phyloP scores from a whole-genome alignment of 2,888 invertebrate species.

The Epirrhoe tristata region DNA sequence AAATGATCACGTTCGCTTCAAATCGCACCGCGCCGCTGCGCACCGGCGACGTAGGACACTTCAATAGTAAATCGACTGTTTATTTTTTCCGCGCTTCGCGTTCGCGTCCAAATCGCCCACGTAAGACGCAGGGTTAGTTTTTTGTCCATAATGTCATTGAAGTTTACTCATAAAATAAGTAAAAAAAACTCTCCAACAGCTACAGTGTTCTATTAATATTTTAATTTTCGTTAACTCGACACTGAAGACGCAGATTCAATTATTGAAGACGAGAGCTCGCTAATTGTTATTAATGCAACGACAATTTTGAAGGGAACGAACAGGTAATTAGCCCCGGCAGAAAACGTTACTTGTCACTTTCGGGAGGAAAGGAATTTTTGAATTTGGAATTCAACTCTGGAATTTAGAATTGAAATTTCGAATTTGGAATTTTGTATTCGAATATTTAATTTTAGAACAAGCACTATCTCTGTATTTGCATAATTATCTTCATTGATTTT shows the following conservation, averaged over 20 bases:
- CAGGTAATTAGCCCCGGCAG: slow-evolving; percentile 38
- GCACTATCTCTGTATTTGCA: too few species aligned
- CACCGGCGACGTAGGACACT: too few species aligned
- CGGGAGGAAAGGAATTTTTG: slow-evolving; percentile 25
- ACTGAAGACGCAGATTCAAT: slow-evolving; percentile 63
- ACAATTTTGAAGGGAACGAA: slow-evolving; percentile 46
- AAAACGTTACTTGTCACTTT: slow-evolving; percentile 34
- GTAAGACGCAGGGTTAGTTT: too few species aligned
- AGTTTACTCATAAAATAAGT: too few species aligned
- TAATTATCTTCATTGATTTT: too few species aligned
- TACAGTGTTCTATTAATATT: slow-evolving; percentile 50
- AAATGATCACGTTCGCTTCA: too few species aligned
- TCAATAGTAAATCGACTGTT: too few species aligned
- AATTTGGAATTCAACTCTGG: slow-evolving; percentile 23
- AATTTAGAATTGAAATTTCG: neutral
- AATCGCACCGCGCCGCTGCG: too few species aligned
- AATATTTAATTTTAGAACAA: neutral
- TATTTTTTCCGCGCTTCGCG: too few species aligned
- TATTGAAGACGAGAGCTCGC: slow-evolving; percentile 61
- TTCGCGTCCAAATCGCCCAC: too few species aligned
- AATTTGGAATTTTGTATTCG: neutral
- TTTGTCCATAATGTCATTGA: too few species aligned
- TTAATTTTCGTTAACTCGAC: slow-evolving; percentile 58
- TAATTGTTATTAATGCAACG: slow-evolving; percentile 65
- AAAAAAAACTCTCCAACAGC: slow-evolving; percentile 34